A percentile compares a stretch with the other conserved stretches of the same genome.
Conservation (phyloP, 2,888 invertebrate genomes). For the Drosophila tripunctata region DNA sequence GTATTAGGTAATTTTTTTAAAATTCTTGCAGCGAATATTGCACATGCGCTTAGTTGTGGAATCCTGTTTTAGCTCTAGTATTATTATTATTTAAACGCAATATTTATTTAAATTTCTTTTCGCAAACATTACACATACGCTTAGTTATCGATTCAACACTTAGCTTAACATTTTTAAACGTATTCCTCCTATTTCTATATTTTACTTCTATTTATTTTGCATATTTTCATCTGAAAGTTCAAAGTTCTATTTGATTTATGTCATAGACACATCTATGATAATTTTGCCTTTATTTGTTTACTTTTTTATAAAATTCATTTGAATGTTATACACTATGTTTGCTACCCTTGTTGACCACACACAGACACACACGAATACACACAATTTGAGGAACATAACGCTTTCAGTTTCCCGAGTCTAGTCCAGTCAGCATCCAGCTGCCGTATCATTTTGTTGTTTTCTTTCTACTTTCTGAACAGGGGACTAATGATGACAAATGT, state of each 20-base stretch:
- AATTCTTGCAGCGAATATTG: too few species aligned
- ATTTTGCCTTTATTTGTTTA: conserved; percentile 18
- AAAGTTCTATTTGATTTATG: conserved; percentile 30
- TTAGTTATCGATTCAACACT: too few species aligned
- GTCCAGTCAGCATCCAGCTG: conserved; percentile 33
- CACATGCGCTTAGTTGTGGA: too few species aligned
- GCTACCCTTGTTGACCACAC: conserved; percentile 21
- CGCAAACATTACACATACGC: too few species aligned
- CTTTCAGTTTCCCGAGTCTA: conserved; percentile 1
- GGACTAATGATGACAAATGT: conserved; percentile 78
- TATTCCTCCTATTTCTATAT: too few species aligned
- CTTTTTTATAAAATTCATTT: conserved; percentile 26
- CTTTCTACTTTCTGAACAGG: conserved; percentile 33
- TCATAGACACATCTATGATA: conserved; percentile 1
- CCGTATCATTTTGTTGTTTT: conserved; percentile 27
- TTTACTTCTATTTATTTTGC: too few species aligned
- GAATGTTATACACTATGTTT: conserved; percentile 9
- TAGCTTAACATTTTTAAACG: conserved; percentile 2
- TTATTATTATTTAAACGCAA: too few species aligned
- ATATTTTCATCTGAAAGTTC: too few species aligned
- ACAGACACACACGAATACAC: background rate
- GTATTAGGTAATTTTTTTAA: too few species aligned
- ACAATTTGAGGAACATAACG: too few species aligned
- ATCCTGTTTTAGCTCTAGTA: too few species aligned
- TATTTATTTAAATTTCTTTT: too few species aligned